Percentiles rank a stretch among this genome's conserved stretches.
These are phyloP conservation scores for Gallinago nigripennis DNA, from an alignment of 2,797 vertebrate species.

Conservation along the genomic window DNA sequence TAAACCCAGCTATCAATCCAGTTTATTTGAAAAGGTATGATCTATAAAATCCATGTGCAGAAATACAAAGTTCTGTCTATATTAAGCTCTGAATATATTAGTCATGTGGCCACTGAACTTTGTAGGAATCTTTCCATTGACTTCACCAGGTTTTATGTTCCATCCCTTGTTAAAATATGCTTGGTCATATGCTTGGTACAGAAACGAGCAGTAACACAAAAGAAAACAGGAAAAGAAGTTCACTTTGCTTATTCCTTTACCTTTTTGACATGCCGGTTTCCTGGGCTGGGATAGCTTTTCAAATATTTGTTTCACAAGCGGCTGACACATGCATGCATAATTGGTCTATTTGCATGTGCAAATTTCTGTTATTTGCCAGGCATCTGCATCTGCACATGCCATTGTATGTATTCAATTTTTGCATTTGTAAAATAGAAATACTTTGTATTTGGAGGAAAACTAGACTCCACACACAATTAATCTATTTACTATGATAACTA, in stretches of 20 bases:
- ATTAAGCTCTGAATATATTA: background rate
- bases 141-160: background rate
- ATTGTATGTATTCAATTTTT: background rate
- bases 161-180: background rate
- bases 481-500: background rate
- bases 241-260: background rate
- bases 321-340: background rate
- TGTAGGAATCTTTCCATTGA: background rate
- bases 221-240: background rate
- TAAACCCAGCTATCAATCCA: background rate
- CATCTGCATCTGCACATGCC: background rate
- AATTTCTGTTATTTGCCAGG: background rate
- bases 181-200: background rate
- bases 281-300: background rate
- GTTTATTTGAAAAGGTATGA: background rate
- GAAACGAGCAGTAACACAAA: background rate
- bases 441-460: background rate
- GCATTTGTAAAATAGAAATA: background rate
- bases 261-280: background rate
- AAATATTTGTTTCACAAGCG: background rate
- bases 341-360: background rate
- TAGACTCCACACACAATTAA: background rate
- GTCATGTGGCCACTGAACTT: background rate
- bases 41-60: conserved; percentile 16
- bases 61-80: background rate